Percentiles rank a stretch among this genome's conserved stretches.
Evolutionary conservation across 2,113 vertebrate genomes (phyloP).

Genomic region (Callorhinus ursinus): DNA sequence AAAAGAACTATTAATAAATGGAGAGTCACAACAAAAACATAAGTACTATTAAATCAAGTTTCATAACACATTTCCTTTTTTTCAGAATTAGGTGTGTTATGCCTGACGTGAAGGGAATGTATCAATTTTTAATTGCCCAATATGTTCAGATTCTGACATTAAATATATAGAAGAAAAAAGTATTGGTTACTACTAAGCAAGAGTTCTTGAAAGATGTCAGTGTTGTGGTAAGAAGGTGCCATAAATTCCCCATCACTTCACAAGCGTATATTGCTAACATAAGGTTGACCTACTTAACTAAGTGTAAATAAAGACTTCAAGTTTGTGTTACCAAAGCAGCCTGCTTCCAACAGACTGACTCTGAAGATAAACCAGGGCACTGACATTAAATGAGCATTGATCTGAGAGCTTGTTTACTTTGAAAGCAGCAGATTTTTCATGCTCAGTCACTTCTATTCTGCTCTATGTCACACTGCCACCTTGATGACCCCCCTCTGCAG

Average conservation of each 20-base stretch:
- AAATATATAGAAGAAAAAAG: slow-evolving; percentile 8
- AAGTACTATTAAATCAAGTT: neutral
- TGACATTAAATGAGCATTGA: neutral
- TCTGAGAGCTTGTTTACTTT: neutral
- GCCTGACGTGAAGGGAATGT: neutral
- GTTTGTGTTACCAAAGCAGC: neutral
- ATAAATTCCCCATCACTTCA: neutral
- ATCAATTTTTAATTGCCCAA: neutral
- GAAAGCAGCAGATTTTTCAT: neutral
- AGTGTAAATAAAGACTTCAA: neutral
- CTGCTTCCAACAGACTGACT: neutral
- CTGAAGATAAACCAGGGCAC: neutral
- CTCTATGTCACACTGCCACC: neutral
- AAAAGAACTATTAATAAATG: neutral
- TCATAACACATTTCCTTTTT: neutral
- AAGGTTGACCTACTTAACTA: neutral
- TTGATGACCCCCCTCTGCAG: neutral
- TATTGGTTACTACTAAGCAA: neutral
- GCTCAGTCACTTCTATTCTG: neutral
- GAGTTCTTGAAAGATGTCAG: neutral
- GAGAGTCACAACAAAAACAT: neutral
- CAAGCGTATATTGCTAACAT: neutral
- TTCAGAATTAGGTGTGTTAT: neutral
- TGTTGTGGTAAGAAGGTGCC: neutral
- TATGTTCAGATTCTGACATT: neutral